These are phyloP conservation scores for Neoscelio sp. DNA, from an alignment of 2,888 invertebrate genomes.

Conservation along the genomic window DNA sequence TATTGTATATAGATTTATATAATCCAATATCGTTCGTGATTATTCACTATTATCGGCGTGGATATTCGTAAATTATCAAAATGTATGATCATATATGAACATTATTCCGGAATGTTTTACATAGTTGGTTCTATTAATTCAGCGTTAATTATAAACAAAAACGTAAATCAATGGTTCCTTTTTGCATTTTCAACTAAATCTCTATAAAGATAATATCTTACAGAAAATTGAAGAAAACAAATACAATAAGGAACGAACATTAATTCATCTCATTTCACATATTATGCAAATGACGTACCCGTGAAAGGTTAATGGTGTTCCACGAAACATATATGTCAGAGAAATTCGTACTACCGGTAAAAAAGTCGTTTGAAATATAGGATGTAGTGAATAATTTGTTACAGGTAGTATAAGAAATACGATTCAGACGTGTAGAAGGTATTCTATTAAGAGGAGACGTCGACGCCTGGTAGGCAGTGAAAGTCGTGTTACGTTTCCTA, in stretches of 20 bases:
- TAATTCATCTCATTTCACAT: conserved; percentile 61
- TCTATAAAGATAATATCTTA: conserved; percentile 44
- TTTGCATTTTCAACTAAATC: conserved; percentile 30
- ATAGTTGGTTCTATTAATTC: conserved; percentile 41
- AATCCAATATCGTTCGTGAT: conserved; percentile 35
- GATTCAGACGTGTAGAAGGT: conserved; percentile 58
- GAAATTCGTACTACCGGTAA: conserved; percentile 58
- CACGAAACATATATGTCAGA: conserved; percentile 59
- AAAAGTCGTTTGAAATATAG: conserved; percentile 60
- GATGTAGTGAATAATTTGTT: conserved; percentile 66
- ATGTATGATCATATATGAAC: conserved; percentile 26
- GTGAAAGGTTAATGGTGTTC: conserved; percentile 61
- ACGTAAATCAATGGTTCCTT: conserved; percentile 40
- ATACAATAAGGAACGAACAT: conserved; percentile 30
- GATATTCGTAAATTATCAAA: conserved; percentile 12
- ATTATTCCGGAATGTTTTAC: conserved; percentile 44
- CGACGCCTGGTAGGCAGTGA: conserved; percentile 67
- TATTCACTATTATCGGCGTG: conserved; percentile 29
- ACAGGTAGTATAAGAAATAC: conserved; percentile 60
- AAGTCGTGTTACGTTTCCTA: conserved; percentile 62
- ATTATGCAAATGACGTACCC: conserved; percentile 59
- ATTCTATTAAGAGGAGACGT: conserved; percentile 67
- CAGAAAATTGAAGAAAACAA: conserved; percentile 58
- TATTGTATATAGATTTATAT: conserved; percentile 50
- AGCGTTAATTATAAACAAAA: conserved; percentile 25